A percentile compares a stretch with the other conserved stretches of the same genome.
Conservation (phyloP, 2,888 invertebrate species). For the Nymphalis urticae region DNA sequence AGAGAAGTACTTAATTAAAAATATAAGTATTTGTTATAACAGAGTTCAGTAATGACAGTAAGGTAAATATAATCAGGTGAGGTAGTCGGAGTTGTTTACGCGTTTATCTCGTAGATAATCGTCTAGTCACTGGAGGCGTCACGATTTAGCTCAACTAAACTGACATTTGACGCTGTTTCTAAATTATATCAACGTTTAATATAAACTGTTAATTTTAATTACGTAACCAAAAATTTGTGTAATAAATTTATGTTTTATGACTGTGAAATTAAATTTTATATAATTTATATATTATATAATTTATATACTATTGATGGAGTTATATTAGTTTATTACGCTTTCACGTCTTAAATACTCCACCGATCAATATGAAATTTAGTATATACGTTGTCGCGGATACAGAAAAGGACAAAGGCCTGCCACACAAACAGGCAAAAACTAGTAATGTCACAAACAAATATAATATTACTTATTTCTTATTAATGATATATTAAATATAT, state of each 20-base stretch:
- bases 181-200: conserved; percentile 19
- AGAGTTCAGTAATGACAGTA: conserved; percentile 15
- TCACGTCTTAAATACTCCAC: too few relatives aligned
- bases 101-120: conserved; percentile 28
- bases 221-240: neutral
- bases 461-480: too few relatives aligned
- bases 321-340: too few relatives aligned
- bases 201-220: conserved; percentile 8
- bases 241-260: neutral
- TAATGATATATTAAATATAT: too few relatives aligned
- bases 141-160: conserved; percentile 29
- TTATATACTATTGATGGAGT: too few relatives aligned
- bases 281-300: too few relatives aligned
- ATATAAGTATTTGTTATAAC: neutral
- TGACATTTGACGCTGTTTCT: conserved; percentile 27
- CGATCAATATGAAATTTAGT: too few relatives aligned
- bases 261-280: neutral
- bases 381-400: too few relatives aligned
- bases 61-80: conserved; percentile 18
- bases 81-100: conserved; percentile 19
- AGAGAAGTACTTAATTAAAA: neutral
- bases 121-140: conserved; percentile 31
- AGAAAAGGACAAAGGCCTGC: too few relatives aligned
- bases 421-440: too few relatives aligned
- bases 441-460: too few relatives aligned